Evolutionary conservation across 2,113 vertebrate species (phyloP).

Genomic region (Myxocyprinus asiaticus): DNA sequence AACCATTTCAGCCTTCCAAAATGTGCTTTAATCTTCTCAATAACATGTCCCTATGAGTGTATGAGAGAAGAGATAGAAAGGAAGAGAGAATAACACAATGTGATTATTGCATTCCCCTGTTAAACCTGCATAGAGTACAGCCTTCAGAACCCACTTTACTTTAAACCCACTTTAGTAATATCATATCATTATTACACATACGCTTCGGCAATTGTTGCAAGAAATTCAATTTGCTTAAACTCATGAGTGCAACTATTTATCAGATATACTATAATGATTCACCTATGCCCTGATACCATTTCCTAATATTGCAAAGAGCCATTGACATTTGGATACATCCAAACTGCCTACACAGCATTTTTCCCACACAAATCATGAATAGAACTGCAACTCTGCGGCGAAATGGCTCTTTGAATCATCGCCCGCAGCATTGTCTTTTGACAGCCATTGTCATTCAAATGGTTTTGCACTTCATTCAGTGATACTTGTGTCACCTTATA

Average conservation of each 20-base stretch:
- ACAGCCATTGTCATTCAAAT: conserved; percentile 44
- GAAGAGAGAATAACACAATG: background rate
- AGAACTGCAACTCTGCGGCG: background rate
- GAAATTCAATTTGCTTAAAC: conserved; percentile 43
- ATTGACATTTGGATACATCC: conserved; percentile 5
- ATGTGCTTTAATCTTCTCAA: background rate
- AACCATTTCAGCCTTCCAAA: too few species aligned
- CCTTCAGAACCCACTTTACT: background rate
- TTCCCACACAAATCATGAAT: conserved; percentile 27
- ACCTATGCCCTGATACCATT: background rate
- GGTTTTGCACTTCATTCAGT: conserved; percentile 9
- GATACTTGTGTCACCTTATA: conserved; percentile 30
- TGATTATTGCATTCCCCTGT: background rate
- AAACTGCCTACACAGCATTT: conserved; percentile 24
- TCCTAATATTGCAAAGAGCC: background rate
- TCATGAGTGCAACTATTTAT: conserved; percentile 34
- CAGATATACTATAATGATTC: conserved; percentile 29
- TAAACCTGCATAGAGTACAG: background rate
- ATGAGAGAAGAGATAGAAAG: background rate
- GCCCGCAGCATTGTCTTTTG: conserved; percentile 27
- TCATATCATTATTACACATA: conserved; percentile 16
- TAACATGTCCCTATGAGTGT: background rate
- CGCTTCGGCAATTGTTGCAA: conserved; percentile 29
- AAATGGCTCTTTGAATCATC: conserved; percentile 40
- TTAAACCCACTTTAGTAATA: background rate